phyloP scores from a whole-genome alignment of 2,113 vertebrate genomes.

The Oryctolagus cuniculus region mOryCun1.1 NC_091440.1:81460001-81460500 shows the following conservation, averaged over 20 bases:
- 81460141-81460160: no score
- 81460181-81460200: no score
- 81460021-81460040: neutral
- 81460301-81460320: neutral
- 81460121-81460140: no score
- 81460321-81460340: neutral
- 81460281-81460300: no score
- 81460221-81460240: no score
- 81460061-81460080: neutral
- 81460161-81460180: no score
- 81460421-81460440: neutral
- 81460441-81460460: neutral
- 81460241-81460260: no score
- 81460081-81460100: no score
- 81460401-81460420: neutral
- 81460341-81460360: neutral
- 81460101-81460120: no score
- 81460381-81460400: neutral
- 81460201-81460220: no score
- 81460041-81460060: neutral
- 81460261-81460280: no score
- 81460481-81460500: neutral
- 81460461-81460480: neutral
- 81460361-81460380: neutral
- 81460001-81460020: neutral